Evolutionary conservation across 2,888 invertebrate genomes (phyloP), one percentile per base, ranked within the genome.

Genomic region (Nymphalis c-album): DNA sequence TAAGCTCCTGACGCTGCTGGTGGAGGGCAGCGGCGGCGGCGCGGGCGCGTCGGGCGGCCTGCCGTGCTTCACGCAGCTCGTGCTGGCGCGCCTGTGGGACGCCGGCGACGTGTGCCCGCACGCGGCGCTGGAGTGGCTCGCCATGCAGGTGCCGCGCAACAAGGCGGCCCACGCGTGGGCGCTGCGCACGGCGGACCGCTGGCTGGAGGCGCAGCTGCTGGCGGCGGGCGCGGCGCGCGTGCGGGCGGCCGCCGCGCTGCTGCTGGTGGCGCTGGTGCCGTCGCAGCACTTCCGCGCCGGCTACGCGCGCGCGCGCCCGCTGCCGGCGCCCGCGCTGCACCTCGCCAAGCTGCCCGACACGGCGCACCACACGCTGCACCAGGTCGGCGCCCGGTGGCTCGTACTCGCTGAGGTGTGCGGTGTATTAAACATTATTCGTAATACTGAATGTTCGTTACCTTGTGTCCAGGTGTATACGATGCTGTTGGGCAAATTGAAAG

Each of bases 111-210:
- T 96, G 76, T 97, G 97, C 74, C 98, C 98, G 4, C 97, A 97
- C 84, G 96, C 97, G 10, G 97, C 98, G 60, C 92, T 98, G 6
- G 98, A 98, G 85, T 98, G 98, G 98, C 93, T 98, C 67, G 96
- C 97, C 7, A 84, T 96, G 71, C 96, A 96, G 92, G 95, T 95
- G 1, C 96, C 97, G 0, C 94, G 98, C 70, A 98, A 98, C 88
- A 96, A 98, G 83, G 94, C 97, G 60, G 97, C 97, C 0, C 98
- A 98, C 86, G 94, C 96, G 59, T 98, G 97, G 97, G 97, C 98
- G 17, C 91, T 98, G n/a, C 96, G 96, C 76, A 96, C 96, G n/a
- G 94, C 98, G 76, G 97, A 98, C 74, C 96, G 95, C 31, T 98
- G 98, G 98, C 94, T 98, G 66, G 98, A 98, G 84, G 95, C 96